These are phyloP conservation scores for Drosophila vallismaia DNA, from an alignment of 2,888 invertebrate species.

Conservation along the genomic window DNA sequence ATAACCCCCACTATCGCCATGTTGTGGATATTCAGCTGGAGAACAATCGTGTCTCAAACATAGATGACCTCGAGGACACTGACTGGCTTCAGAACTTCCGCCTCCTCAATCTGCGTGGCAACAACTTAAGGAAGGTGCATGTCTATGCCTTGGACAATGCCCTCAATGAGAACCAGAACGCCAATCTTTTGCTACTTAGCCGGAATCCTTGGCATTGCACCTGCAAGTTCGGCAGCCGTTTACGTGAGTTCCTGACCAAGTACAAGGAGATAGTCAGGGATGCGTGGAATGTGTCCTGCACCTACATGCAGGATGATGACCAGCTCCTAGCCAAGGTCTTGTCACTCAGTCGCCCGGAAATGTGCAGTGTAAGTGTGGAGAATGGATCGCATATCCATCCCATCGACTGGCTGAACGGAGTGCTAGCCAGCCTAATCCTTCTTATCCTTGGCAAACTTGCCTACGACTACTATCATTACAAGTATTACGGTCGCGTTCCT, in stretches of 20 bases:
- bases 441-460: conserved; percentile 90
- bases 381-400: conserved; percentile 86
- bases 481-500: conserved; percentile 91
- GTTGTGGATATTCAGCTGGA: conserved; percentile 91
- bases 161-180: conserved; percentile 89
- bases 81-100: conserved; percentile 91
- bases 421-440: conserved; percentile 88
- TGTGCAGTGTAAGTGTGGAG: conserved; percentile 86
- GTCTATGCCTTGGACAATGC: conserved; percentile 92
- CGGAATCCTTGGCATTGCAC: conserved; percentile 93
- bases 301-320: conserved; percentile 85
- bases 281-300: conserved; percentile 88
- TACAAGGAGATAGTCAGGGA: conserved; percentile 89
- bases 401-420: conserved; percentile 89
- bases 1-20: conserved; percentile 88
- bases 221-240: conserved; percentile 91
- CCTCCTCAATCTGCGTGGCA: conserved; percentile 90
- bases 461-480: conserved; percentile 93
- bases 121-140: conserved; percentile 90
- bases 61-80: conserved; percentile 89
- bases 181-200: conserved; percentile 88
- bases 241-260: conserved; percentile 88
- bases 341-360: conserved; percentile 88
- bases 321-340: conserved; percentile 86
- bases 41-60: conserved; percentile 88